Base-by-base conservation (phyloP, 2,113 vertebrate genomes). In the Gorilla gorilla region DNA sequence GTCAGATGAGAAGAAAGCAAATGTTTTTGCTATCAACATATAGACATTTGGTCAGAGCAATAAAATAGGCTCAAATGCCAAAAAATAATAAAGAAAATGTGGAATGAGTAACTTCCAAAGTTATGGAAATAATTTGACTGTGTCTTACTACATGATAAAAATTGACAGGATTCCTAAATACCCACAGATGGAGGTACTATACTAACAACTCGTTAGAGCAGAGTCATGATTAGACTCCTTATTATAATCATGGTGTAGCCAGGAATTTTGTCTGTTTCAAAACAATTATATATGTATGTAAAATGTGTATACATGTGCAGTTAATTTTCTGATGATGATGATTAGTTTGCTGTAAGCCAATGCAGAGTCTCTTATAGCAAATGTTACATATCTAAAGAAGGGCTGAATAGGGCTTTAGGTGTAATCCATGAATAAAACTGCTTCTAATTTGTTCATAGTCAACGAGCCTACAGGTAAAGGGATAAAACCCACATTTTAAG, bases 21-120 rank as follows among this genome's bases (percentile, higher is more conserved):
- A 97, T 97, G 97, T 97, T 98, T 98, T 97, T 97, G 97, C 97
- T 98, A 98, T 96, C 98, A 97, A 98, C 94, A 94, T 75, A 96
- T 25, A 97, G 97, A 98, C 97, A 98, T 98, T 98, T 98, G 96
- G 97, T 98, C 96, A 93, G 96, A 98, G 98, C 96, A 97, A 97
- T 96, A 97, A 97, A 98, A 97, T 97, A 97, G 95, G 78, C 91
- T 93, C 70, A 79, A 89, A 93, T 97, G 98, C 97, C 97, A 97
- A 96, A 76, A 93, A 97, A 97, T 96, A 96, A 98, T 96, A 97
- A 98, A 96, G 97, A 97, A 96, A 97, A 96, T 94, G 90, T 98
- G 97, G 89, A 97, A 96, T 97, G 96, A 97, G 86, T 97, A 93
- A 97, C 97, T 98, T 98, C 90, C 94, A 97, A 97, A 97, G 89